Conservation (phyloP, 2,888 invertebrate species). For the Philonicus albiceps region DNA sequence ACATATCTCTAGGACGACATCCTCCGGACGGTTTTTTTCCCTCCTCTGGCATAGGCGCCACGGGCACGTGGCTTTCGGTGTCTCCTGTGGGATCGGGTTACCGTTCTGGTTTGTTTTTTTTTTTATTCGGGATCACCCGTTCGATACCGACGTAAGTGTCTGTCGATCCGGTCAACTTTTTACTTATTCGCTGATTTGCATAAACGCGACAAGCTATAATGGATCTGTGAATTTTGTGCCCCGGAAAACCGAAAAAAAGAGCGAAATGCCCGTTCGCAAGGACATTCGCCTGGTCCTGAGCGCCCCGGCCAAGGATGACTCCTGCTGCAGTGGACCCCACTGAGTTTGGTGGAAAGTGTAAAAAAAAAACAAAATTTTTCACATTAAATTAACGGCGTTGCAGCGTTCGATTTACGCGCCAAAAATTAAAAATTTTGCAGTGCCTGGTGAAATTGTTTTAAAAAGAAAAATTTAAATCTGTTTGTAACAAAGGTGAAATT, state of each 20-base stretch:
- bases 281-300: background rate
- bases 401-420: background rate
- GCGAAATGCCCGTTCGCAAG: background rate
- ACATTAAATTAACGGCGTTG: background rate
- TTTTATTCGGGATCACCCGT: background rate
- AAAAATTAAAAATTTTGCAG: background rate
- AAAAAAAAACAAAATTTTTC: background rate
- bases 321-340: background rate
- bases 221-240: background rate
- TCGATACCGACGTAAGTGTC: background rate
- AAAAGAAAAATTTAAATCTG: background rate
- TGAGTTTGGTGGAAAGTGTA: background rate
- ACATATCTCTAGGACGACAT: background rate
- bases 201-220: background rate
- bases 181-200: background rate
- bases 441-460: background rate
- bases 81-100: background rate
- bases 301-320: background rate
- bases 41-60: background rate
- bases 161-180: background rate
- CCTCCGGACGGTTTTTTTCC: background rate
- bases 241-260: background rate
- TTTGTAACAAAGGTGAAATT: background rate
- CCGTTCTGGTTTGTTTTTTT: no score
- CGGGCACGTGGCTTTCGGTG: slow-evolving; percentile 1